A percentile compares a stretch with the other conserved stretches of the same genome.
phyloP scores from a whole-genome alignment of 2,113 vertebrate genomes.

The Tinamus guttatus region DNA sequence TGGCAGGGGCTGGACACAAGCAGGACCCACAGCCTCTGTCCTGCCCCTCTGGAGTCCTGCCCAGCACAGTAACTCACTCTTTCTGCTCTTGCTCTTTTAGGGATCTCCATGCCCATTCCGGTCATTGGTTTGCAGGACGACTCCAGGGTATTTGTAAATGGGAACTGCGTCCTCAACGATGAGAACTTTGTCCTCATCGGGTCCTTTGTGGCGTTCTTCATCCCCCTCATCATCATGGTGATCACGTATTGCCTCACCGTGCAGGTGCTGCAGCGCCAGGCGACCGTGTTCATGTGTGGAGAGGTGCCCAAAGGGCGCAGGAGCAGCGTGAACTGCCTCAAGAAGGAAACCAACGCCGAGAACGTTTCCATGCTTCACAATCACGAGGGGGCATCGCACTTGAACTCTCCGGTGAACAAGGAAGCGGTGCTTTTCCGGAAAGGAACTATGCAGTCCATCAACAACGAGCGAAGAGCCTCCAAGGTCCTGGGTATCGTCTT shows the following conservation, averaged over 20 bases:
- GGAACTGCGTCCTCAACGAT: constrained; percentile 92
- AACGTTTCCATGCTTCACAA: constrained; percentile 86
- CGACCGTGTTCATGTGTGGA: constrained; percentile 89
- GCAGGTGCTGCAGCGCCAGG: constrained; percentile 92
- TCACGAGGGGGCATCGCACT: constrained; percentile 82
- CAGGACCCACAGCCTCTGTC: neutral
- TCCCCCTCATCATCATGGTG: constrained; percentile 98
- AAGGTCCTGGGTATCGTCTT: constrained; percentile 98
- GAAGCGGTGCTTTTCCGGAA: constrained; percentile 85
- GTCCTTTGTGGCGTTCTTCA: constrained; percentile 98
- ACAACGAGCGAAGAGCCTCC: constrained; percentile 94
- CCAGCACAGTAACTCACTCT: neutral
- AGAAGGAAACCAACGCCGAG: constrained; percentile 78
- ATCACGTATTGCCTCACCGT: constrained; percentile 95
- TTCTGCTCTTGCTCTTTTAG: constrained; percentile 68
- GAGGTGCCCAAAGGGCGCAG: constrained; percentile 80
- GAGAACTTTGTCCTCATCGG: constrained; percentile 95
- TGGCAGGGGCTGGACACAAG: neutral
- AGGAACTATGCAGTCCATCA: constrained; percentile 98
- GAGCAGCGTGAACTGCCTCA: constrained; percentile 86
- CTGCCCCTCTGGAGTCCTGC: rapidly evolving
- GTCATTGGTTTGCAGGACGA: constrained; percentile 94
- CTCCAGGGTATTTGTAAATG: constrained; percentile 91
- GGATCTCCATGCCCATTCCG: constrained; percentile 93
- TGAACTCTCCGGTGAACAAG: constrained; percentile 84